Base-by-base conservation (phyloP, 2,113 vertebrate species). In the Poeciliopsis retropinna region DNA sequence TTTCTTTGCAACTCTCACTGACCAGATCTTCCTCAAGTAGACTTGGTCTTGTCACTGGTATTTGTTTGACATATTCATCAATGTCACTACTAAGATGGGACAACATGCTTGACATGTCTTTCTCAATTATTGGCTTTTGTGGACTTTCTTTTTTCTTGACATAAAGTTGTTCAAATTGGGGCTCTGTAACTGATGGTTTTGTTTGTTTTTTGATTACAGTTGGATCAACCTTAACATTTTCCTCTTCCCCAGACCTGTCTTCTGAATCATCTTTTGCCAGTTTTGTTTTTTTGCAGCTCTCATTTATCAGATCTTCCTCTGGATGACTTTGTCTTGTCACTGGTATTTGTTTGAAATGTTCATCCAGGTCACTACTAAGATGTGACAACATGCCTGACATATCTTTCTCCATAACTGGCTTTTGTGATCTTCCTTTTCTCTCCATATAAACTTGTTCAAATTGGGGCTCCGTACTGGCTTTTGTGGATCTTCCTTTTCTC, bases 81-180 rank as follows among this genome's bases (percentile, higher is more conserved):
- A n/a, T n/a, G 63, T 97, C 94, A 73, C 87, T 64, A 17, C 80
- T 72, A 25, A 95, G 93, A 64, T 94, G 86, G 70, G 93, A 91
- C 65, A 93, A 70, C 71, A 90, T 88, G 51, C 94, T 94, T 29
- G 84, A 61, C 25, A 84, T 11, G 5, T 94, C 91, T 61, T 57
- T 85, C 29, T 80, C 74, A 60, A 17, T 27, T 74, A 90, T 51
- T 78, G 64, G 54, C 2, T 37, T 74, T 27, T 88, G 68, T 12
- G 66, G 12, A 0, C 71, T 51, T 62, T 78, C 68, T 7, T 82
- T 92, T 88, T 84, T 87, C 1, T 84, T 91, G 68, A 92, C 39
- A 73, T 39, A 91, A 70, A 93, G 79, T 82, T 96, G 94, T 73
- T 92, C 25, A 1, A 82, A 93, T 5, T 84, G 37, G 2, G 51